phyloP scores from a whole-genome alignment of 2,113 vertebrate genomes.

The Aegotheles bennettii region DNA sequence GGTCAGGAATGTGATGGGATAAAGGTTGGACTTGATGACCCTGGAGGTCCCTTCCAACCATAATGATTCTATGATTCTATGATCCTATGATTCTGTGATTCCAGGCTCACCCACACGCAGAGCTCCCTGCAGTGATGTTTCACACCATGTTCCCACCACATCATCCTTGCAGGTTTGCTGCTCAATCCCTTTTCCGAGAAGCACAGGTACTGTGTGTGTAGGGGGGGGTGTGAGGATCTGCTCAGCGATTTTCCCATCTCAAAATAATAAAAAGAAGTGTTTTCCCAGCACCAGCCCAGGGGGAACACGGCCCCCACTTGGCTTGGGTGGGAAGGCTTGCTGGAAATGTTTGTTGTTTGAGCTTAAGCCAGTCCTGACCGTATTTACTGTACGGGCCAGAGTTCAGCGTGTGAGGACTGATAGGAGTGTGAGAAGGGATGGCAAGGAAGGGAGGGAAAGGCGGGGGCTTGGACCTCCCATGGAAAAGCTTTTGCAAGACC shows the following conservation, averaged over 20 bases:
- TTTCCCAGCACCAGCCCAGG: not conserved
- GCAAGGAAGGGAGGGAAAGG: not conserved
- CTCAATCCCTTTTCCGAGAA: not conserved
- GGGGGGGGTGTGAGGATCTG: not conserved
- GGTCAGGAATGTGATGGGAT: too few relatives aligned
- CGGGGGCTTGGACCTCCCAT: not conserved
- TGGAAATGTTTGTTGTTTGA: not conserved
- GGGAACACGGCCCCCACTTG: not conserved
- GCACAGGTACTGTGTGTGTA: fast-evolving
- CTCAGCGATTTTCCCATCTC: not conserved
- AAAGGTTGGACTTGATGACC: too few relatives aligned
- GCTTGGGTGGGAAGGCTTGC: not conserved
- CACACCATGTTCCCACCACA: not conserved
- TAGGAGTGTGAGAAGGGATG: not conserved
- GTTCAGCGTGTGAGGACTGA: not conserved
- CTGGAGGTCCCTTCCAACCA: too few relatives aligned
- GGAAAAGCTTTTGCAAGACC: not conserved
- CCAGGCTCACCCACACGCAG: fast-evolving
- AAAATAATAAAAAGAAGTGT: not conserved
- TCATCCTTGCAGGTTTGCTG: not conserved
- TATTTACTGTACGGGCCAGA: not conserved
- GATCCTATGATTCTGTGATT: too few relatives aligned
- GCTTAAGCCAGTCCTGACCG: not conserved
- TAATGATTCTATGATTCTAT: too few relatives aligned
- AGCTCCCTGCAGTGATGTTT: not conserved